A percentile compares a stretch with the other conserved stretches of the same genome.
phyloP scores from a whole-genome alignment of 1,140 invertebrate genomes.

The Danaus melanippus region DNA sequence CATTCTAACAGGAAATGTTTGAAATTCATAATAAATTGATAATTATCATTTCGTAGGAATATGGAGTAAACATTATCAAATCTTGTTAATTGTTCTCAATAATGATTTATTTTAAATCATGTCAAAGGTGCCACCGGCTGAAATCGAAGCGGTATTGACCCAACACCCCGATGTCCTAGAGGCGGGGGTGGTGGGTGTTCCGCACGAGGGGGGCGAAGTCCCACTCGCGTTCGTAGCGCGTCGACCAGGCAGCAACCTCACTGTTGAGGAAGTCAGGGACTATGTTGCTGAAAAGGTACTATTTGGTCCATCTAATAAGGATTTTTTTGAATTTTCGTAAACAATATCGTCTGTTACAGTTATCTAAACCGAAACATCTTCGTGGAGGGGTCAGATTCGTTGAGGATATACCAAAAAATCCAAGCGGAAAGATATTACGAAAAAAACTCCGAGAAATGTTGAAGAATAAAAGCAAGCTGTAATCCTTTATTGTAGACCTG shows the following conservation, averaged over 20 bases:
- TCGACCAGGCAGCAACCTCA: constrained; percentile 62
- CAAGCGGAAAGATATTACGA: constrained; percentile 77
- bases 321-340: constrained; percentile 1
- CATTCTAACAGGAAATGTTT: too few relatives aligned
- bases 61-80: too few relatives aligned
- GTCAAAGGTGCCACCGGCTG: constrained; percentile 81
- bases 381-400: constrained; percentile 78
- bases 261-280: constrained; percentile 67
- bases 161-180: constrained; percentile 79
- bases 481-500: background rate
- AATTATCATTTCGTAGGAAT: too few relatives aligned
- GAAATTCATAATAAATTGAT: too few relatives aligned
- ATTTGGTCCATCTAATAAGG: background rate
- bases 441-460: constrained; percentile 67
- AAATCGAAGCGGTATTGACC: constrained; percentile 84
- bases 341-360: constrained; percentile 24
- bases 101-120: background rate
- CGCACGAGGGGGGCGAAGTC: constrained; percentile 78
- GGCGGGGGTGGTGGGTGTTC: constrained; percentile 83
- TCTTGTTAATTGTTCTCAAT: background rate
- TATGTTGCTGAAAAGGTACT: constrained; percentile 69
- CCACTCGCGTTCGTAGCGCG: constrained; percentile 78
- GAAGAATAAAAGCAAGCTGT: constrained; percentile 26
- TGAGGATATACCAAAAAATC: constrained; percentile 77
- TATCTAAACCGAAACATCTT: constrained; percentile 70